Evolutionary conservation across 2,797 vertebrate species (phyloP).

Genomic region (Xerus rutilus): DNA sequence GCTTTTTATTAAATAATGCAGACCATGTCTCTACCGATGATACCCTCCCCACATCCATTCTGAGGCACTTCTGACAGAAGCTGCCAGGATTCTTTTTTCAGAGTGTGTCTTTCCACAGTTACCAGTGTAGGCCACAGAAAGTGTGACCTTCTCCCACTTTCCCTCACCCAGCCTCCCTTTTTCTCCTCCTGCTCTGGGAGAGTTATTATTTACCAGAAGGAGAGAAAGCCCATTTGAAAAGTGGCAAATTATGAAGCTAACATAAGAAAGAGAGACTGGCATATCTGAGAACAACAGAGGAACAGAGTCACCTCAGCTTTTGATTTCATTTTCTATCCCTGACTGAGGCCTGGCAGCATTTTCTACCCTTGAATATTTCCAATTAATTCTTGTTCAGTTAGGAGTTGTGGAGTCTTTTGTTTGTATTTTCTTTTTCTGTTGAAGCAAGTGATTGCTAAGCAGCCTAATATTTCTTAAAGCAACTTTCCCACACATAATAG

Average conservation of each 20-base stretch:
- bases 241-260: background rate
- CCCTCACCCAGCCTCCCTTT: background rate
- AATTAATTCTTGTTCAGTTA: constrained; percentile 7
- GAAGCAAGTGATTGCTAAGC: background rate
- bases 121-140: background rate
- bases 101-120: background rate
- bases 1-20: background rate
- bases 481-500: background rate
- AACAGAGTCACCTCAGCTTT: background rate
- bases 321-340: background rate
- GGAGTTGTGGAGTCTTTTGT: background rate
- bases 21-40: background rate
- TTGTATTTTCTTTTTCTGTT: background rate
- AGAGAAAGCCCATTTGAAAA: background rate
- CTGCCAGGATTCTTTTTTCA: background rate
- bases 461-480: background rate
- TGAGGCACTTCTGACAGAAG: background rate
- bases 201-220: background rate
- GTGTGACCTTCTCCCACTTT: background rate
- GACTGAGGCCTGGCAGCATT: background rate
- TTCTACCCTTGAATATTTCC: background rate
- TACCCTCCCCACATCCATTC: background rate
- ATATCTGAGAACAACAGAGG: background rate
- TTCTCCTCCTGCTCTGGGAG: background rate
- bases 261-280: background rate